Evolutionary conservation across 2,113 vertebrate genomes (phyloP), one percentile per base, ranked within the genome.

Genomic region (Regulus satrapa): DNA sequence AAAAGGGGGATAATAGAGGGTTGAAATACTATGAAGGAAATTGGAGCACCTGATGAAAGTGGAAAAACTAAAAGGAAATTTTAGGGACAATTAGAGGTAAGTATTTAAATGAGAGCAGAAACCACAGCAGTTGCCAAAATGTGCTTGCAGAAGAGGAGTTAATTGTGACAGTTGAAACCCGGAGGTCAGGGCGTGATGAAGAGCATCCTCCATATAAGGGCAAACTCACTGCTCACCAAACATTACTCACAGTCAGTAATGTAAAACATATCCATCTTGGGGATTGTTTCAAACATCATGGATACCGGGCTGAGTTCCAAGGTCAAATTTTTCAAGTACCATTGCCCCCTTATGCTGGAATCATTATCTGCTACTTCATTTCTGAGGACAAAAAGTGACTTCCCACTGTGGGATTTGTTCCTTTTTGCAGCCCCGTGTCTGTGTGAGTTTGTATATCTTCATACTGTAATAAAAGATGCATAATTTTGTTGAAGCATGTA

Each of bases 251-350:
- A 58, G 6, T 66, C 43, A 67, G 75, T 83, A 85, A 88, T 31
- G 34, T 73, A 52, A 93, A 90, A 84, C 54, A 25, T 51, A 40
- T 23, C 81, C 64, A n/a, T 89, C 75, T 88, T 83, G 46, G 52
- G 89, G 58, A 43, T 88, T 97, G 59, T 89, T 89, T 76, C 85
- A 89, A 88, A 54, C 67, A 77, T 88, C 24, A 4, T 46, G 51
- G 62, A 68, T 73, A 52, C 88, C 55, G 88, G 92, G 72, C 83
- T 75, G 75, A 91, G 40, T 74, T 89, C 82, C 63, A 89, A 83
- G 79, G 87, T 85, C 67, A 88, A 25, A 85, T 93, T 92, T 92
- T 93, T 92, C 34, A 77, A 85, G 63, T 85, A 40, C 45, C 16
- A 5, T 66, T 94, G 67, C 77, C n/a, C 40, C 13, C 43, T 66